These are phyloP conservation scores for Branchellion lobata DNA, from an alignment of 2,888 invertebrate species.

Conservation along the genomic window DNA sequence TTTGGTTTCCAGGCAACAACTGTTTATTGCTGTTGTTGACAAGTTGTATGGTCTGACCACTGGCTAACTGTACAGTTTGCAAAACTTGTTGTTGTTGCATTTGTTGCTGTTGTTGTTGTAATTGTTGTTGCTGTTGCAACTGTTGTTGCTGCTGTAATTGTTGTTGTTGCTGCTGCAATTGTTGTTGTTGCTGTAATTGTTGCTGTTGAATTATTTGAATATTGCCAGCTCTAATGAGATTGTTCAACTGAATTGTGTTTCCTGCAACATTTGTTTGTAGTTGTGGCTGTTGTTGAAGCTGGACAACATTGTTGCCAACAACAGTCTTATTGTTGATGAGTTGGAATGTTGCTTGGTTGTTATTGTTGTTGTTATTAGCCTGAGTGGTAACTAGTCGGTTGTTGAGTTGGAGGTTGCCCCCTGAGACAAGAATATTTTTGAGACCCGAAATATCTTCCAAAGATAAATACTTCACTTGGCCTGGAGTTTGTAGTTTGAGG, in stretches of 20 bases:
- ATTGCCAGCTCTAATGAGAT: background rate
- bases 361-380: background rate
- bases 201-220: conserved; percentile 3
- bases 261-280: background rate
- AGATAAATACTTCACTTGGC: background rate
- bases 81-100: conserved; percentile 14
- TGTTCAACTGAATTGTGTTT: background rate
- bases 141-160: background rate
- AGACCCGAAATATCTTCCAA: conserved; percentile 1
- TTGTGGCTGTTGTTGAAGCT: background rate
- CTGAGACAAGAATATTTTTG: conserved; percentile 12
- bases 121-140: conserved; percentile 7
- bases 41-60: conserved; percentile 36
- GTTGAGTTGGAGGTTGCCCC: conserved; percentile 6
- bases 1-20: conserved; percentile 25
- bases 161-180: conserved; percentile 7
- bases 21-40: conserved; percentile 25
- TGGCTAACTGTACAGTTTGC: conserved; percentile 10
- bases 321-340: conserved; percentile 15
- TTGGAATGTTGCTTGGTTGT: conserved; percentile 2
- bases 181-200: background rate
- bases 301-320: background rate
- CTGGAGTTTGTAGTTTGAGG: background rate
- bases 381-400: background rate
- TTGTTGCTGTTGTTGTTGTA: conserved; percentile 14